Base-by-base conservation (phyloP, 2,888 invertebrate species). In the Stenoptilia bipunctidactyla region DNA sequence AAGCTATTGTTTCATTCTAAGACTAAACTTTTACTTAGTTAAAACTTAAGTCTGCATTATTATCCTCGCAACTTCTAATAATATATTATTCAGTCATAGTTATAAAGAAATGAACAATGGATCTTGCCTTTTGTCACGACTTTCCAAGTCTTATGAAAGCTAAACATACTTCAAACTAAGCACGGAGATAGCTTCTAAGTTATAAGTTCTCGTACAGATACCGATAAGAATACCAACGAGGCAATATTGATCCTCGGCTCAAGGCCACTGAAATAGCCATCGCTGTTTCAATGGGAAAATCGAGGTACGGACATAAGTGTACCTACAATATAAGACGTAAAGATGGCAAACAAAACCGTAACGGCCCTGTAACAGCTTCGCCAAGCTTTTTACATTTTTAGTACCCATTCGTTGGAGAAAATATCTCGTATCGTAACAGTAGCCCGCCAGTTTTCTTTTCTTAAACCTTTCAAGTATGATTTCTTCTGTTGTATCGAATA, bases 381-480 rank as follows among this genome's bases (percentile, higher is more conserved):
- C 66, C 66, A 69, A 67, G 64, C 65, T 71, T 67, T 73, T 71
- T 73, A 72, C 66, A 70, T 68, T 66, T 69, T 68, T 70, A 68
- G 66, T 68, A 66, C 59, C 61, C 65, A 64, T 71, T 74, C 64
- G 61, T 58, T 60, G 63, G 67, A 69, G 61, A 64, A 73, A 74
- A 74, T 70, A 75, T 71, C 72, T 68, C 65, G 64, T 70, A 67
- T 75, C 70, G 68, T 66, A 74, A 73, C 67, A 73, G 73, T 72
- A 77, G 75, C 74, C 30, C 12, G 12, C 10, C 30, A 30, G 30
- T 30, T 30, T 30, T 10, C 10, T 12, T 30, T 30, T n/a, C 30
- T 30, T n/a, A 30, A 30, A 30, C 30, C 30, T 9, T n/a, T 9
- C 4, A 12, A n/a, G n/a, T 30, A 12, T n/a, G n/a, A n/a, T 30